Evolutionary conservation across 2,888 invertebrate species (phyloP).

Genomic region (Trachelus troglodyta): DNA sequence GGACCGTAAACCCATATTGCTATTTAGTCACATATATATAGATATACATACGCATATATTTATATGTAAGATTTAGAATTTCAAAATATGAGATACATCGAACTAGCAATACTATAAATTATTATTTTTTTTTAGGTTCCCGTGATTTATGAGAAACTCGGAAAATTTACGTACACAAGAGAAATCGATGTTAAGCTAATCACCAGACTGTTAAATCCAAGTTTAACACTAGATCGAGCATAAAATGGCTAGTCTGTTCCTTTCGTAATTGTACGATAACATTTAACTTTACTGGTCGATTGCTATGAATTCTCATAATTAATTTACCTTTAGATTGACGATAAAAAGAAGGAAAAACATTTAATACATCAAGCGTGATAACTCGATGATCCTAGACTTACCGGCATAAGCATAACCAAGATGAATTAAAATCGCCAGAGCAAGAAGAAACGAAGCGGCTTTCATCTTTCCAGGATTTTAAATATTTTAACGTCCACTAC

Average conservation of each 20-base stretch:
- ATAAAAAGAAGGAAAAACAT: neutral
- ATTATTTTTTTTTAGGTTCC: neutral
- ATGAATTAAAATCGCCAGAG: neutral
- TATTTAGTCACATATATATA: neutral
- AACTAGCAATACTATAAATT: neutral
- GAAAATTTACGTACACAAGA: neutral
- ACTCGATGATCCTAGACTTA: neutral
- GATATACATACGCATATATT: neutral
- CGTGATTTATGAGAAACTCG: too few species aligned
- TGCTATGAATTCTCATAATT: neutral
- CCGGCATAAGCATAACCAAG: neutral
- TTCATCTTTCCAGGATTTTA: neutral
- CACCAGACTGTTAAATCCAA: neutral
- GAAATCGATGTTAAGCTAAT: neutral
- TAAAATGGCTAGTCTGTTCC: neutral
- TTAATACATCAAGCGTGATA: neutral
- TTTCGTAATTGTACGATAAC: neutral
- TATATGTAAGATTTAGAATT: neutral
- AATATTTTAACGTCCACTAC: neutral
- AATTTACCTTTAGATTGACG: neutral
- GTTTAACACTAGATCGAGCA: neutral
- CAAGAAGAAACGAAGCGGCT: neutral
- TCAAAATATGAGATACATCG: neutral
- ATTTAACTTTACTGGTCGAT: neutral
- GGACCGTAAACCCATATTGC: neutral